Conservation (phyloP, 2,888 invertebrate species). For the Brachynemurus nebulosus region DNA sequence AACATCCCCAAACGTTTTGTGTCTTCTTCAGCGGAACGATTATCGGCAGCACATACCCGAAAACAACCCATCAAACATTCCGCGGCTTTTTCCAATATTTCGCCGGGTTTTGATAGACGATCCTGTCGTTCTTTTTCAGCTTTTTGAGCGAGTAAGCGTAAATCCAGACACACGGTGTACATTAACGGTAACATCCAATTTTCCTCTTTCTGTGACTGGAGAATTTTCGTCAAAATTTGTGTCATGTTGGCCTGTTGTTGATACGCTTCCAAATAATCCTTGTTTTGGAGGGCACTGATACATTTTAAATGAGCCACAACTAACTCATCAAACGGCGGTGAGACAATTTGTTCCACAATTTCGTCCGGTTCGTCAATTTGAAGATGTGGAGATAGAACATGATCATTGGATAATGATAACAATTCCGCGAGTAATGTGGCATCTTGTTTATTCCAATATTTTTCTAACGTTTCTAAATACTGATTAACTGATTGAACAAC, state of each 20-base stretch:
- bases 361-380: slow-evolving; percentile 56
- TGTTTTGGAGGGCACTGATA: slow-evolving; percentile 35
- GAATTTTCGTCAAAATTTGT: slow-evolving; percentile 62
- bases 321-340: slow-evolving; percentile 62
- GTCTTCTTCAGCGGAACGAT: slow-evolving; percentile 74
- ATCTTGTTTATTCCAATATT: slow-evolving; percentile 46
- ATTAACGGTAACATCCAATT: slow-evolving; percentile 96
- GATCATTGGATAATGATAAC: slow-evolving; percentile 54
- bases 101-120: slow-evolving; percentile 42
- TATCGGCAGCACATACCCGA: slow-evolving; percentile 89
- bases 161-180: slow-evolving; percentile 78
- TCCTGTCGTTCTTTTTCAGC: slow-evolving; percentile 48
- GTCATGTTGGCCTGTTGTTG: slow-evolving; percentile 64
- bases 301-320: slow-evolving; percentile 60
- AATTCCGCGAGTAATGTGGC: slow-evolving; percentile 44
- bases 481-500: slow-evolving; percentile 29
- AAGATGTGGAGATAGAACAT: slow-evolving; percentile 53
- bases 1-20: slow-evolving; percentile 96
- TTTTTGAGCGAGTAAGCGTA: slow-evolving; percentile 68
- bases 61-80: slow-evolving; percentile 88
- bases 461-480: slow-evolving; percentile 37
- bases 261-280: slow-evolving; percentile 54
- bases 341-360: slow-evolving; percentile 52
- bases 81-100: slow-evolving; percentile 82
- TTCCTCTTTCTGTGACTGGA: slow-evolving; percentile 82